Base-by-base conservation (phyloP, 2,797 vertebrate species). In the Erethizon dorsatum region DNA sequence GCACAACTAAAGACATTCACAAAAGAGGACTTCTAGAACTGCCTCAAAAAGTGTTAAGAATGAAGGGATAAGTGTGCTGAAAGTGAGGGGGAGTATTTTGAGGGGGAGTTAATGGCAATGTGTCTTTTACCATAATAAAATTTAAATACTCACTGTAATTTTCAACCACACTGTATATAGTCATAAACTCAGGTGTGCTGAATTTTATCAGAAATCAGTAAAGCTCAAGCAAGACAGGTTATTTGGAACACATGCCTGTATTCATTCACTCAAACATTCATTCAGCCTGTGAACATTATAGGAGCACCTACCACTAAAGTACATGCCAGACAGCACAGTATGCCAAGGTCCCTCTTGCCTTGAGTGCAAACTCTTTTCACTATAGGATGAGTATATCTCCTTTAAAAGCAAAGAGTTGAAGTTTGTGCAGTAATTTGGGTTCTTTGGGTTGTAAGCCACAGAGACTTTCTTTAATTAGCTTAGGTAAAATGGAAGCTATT, bases 131-230 rank as follows among this genome's bases (percentile, higher is more conserved):
- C 13, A 15, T 15, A 75, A 75, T 47, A 47, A 75, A 15, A 75
- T 75, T 47, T 75, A 47, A 73, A 75, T 12, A 47, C 5, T 75
- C 41, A 47, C 45, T 75, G 13, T 28, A 31, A 15, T 28, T 47
- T 73, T 75, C 2, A 1, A 47, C 12, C 5, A 75, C 22, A 41
- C 1, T 26, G 80, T 59, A 13, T 52, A 54, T 71, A 79, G n/a
- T 78, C 56, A 85, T 95, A 83, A 83, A 89, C 78, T 84, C 20
- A 52, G 45, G 54, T 37, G 20, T 26, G 59, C 22, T 84, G 56
- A 89, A n/a, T 45, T 82, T 90, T 94, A 77, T 82, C 22, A 78
- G 54, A 96, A 89, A 59, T 96, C 52, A 92, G 57, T 88, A 91
- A 73, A 95, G n/a, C 28, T 89, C 47, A 95, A 88, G 12, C 41